Conservation (phyloP, 2,888 invertebrate species). For the Drosophila kuntzei region DNA sequence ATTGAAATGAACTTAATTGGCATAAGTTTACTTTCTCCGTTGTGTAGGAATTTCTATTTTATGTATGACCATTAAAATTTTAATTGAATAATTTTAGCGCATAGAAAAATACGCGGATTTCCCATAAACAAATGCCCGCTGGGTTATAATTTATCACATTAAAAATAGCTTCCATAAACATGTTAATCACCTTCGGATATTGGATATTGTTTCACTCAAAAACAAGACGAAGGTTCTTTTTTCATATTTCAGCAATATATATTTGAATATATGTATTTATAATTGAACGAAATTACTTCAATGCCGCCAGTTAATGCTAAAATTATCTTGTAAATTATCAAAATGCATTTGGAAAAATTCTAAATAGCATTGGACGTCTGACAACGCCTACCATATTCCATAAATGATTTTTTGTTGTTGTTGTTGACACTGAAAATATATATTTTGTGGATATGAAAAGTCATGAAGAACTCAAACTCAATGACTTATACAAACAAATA, state of each 20-base stretch:
- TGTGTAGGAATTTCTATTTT: slow-evolving; percentile 18
- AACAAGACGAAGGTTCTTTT: slow-evolving; percentile 21
- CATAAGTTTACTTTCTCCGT: slow-evolving; percentile 17
- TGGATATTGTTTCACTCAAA: slow-evolving; percentile 42
- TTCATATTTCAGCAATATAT: slow-evolving; percentile 14
- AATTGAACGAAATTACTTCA: slow-evolving; percentile 31
- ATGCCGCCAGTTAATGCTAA: slow-evolving; percentile 48
- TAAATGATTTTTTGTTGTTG: slow-evolving; percentile 38
- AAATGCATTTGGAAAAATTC: slow-evolving; percentile 26
- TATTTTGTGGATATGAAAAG: slow-evolving; percentile 1
- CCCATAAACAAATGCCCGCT: slow-evolving; percentile 45
- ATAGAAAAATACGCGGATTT: slow-evolving; percentile 24
- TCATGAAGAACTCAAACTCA: slow-evolving; percentile 33
- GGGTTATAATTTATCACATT: slow-evolving; percentile 36
- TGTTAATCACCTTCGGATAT: slow-evolving; percentile 51
- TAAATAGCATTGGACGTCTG: slow-evolving; percentile 30
- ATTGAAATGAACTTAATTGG: slow-evolving; percentile 5
- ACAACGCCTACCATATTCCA: slow-evolving; percentile 46
- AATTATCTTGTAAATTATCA: slow-evolving; percentile 37
- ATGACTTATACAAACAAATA: slow-evolving; percentile 38
- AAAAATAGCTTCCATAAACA: slow-evolving; percentile 52
- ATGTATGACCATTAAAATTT: slow-evolving; percentile 32
- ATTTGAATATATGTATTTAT: slow-evolving; percentile 21
- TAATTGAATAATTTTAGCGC: slow-evolving; percentile 33
- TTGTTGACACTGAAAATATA: slow-evolving; percentile 62